A percentile compares a stretch with the other conserved stretches of the same genome.
phyloP scores from a whole-genome alignment of 64 coral and sea anemone species.

The Trachythela sp. region DNA sequence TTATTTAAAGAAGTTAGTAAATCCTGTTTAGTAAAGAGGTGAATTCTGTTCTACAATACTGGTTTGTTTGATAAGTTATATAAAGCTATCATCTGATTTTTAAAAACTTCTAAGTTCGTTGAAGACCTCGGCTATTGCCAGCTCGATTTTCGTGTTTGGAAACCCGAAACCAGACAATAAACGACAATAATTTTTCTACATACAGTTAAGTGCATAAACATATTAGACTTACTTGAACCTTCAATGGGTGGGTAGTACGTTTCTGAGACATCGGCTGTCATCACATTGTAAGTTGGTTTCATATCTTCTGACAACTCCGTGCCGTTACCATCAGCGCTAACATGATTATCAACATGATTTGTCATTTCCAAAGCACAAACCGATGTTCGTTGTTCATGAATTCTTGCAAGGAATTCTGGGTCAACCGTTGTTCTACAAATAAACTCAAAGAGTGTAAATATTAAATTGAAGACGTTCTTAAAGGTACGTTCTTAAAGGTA shows the following conservation, averaged over 20 bases:
- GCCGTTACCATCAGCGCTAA: neutral
- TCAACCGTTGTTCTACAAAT: neutral
- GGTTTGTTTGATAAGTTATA: too few relatives aligned
- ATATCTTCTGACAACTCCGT: neutral
- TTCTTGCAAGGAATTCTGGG: neutral
- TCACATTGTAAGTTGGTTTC: neutral
- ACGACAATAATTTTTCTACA: neutral
- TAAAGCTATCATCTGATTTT: too few relatives aligned
- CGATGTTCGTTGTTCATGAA: neutral
- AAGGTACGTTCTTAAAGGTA: too few relatives aligned
- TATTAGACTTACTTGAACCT: neutral
- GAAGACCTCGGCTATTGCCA: too few relatives aligned
- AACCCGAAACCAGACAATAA: neutral
- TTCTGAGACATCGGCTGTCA: neutral
- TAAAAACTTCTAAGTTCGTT: too few relatives aligned
- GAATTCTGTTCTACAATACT: too few relatives aligned
- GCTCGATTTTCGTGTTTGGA: too few relatives aligned
- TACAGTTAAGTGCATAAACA: neutral
- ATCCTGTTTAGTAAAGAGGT: too few relatives aligned
- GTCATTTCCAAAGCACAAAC: neutral
- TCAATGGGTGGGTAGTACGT: neutral
- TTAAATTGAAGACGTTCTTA: too few relatives aligned
- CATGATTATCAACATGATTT: slow-evolving; percentile 5
- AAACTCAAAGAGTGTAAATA: neutral
- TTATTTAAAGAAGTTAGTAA: too few relatives aligned